phyloP scores from a whole-genome alignment of 2,797 vertebrate species.

The Parauchenoglanis ngamensis region DNA sequence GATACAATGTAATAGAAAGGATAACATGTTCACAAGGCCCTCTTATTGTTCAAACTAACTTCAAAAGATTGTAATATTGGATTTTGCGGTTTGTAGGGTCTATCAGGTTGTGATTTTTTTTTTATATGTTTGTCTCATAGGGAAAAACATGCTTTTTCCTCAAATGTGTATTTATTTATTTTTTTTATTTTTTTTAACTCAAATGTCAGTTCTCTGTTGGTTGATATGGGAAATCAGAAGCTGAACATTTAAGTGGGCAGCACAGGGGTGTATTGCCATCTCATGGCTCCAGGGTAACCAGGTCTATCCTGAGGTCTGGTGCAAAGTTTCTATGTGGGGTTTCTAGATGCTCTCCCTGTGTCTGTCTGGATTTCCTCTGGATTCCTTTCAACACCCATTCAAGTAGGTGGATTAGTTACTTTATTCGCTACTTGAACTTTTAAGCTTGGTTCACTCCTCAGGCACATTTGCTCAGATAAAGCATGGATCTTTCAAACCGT shows the following conservation, averaged over 20 bases:
- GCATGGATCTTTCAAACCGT: slow-evolving; percentile 9
- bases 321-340: not conserved
- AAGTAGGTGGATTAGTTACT: not conserved
- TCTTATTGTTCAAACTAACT: slow-evolving; percentile 16
- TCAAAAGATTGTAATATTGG: slow-evolving; percentile 5
- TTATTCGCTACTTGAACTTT: not conserved
- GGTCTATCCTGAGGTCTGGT: slow-evolving; percentile 2
- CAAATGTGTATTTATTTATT: no score
- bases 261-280: not conserved
- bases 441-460: not conserved
- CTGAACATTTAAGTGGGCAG: not conserved
- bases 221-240: slow-evolving; percentile 3
- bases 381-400: not conserved
- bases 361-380: not conserved
- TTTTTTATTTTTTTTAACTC: not conserved
- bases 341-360: not conserved
- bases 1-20: not conserved
- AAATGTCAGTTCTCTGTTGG: slow-evolving; percentile 18
- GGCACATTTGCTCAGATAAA: slow-evolving; percentile 9
- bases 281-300: slow-evolving; percentile 8
- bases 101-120: not conserved
- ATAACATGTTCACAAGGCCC: not conserved
- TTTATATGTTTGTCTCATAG: not conserved
- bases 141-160: not conserved
- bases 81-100: not conserved